Conservation (phyloP, 2,797 vertebrate genomes). For the Danio kyathit region DNA sequence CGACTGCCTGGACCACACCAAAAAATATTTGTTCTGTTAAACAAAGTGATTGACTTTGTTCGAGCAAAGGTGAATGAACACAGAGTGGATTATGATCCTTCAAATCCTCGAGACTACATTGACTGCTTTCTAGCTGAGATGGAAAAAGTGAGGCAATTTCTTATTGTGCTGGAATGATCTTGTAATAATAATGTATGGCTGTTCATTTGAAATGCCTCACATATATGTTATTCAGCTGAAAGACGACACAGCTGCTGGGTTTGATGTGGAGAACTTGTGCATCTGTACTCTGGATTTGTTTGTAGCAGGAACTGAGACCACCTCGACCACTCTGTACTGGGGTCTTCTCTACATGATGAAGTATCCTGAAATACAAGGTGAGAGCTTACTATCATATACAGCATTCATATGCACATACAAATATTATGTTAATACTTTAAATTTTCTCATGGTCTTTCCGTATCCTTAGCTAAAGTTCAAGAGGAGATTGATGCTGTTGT, state of each 20-base stretch:
- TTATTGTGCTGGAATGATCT: too few species aligned
- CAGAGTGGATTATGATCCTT: conserved; percentile 66
- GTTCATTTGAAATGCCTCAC: neutral
- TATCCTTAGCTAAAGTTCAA: conserved; percentile 70
- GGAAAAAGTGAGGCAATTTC: conserved; percentile 70
- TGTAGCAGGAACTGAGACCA: conserved; percentile 76
- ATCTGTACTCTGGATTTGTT: conserved; percentile 77
- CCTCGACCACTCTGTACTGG: conserved; percentile 81
- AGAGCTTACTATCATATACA: neutral
- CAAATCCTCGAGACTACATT: conserved; percentile 76
- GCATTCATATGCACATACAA: neutral
- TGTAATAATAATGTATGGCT: too few species aligned
- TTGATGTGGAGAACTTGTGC: conserved; percentile 40
- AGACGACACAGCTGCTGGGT: neutral
- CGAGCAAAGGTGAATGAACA: conserved; percentile 67
- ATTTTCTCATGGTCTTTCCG: conserved; percentile 33
- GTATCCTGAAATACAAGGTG: conserved; percentile 85
- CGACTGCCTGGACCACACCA: conserved; percentile 72
- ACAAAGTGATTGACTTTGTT: conserved; percentile 49
- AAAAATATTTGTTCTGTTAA: conserved; percentile 45
- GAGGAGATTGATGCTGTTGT: conserved; percentile 72
- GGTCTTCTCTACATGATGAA: conserved; percentile 81
- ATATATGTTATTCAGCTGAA: conserved; percentile 24
- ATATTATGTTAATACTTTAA: neutral
- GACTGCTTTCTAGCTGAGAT: conserved; percentile 78